Conservation (phyloP, 2,888 invertebrate genomes). For the Lacanobia wlatinum region DNA sequence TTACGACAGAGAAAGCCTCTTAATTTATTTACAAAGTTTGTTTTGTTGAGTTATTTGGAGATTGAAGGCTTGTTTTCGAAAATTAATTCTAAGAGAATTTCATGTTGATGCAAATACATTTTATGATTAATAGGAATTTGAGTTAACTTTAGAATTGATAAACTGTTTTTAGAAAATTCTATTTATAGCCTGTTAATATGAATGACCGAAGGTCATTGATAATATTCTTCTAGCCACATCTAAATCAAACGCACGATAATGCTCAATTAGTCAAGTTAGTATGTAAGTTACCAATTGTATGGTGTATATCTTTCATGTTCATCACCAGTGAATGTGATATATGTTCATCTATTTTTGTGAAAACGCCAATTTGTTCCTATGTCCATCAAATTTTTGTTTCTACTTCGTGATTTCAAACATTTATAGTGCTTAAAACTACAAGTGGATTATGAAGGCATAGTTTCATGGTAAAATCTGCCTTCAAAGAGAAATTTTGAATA, state of each 20-base stretch:
- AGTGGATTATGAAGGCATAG: constrained; percentile 59
- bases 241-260: constrained; percentile 64
- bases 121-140: not conserved
- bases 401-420: constrained; percentile 75
- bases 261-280: constrained; percentile 67
- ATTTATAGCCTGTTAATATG: not conserved
- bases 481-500: constrained; percentile 54
- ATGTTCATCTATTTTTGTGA: constrained; percentile 68
- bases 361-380: constrained; percentile 69
- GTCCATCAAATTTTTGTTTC: constrained; percentile 63
- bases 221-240: constrained; percentile 66
- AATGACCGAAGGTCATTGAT: constrained; percentile 52
- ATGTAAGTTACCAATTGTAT: constrained; percentile 63
- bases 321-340: constrained; percentile 66
- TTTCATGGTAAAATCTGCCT: constrained; percentile 53
- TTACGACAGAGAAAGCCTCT: constrained; percentile 6
- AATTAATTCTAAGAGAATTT: constrained; percentile 17
- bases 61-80: constrained; percentile 14
- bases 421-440: constrained; percentile 75
- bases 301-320: constrained; percentile 60
- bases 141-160: not conserved
- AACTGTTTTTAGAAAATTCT: not conserved
- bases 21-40: constrained; percentile 37
- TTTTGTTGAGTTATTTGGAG: constrained; percentile 16
- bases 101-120: constrained; percentile 18